Conservation (phyloP, 2,797 vertebrate genomes). For the Phrynocephalus vlangalii region DNA sequence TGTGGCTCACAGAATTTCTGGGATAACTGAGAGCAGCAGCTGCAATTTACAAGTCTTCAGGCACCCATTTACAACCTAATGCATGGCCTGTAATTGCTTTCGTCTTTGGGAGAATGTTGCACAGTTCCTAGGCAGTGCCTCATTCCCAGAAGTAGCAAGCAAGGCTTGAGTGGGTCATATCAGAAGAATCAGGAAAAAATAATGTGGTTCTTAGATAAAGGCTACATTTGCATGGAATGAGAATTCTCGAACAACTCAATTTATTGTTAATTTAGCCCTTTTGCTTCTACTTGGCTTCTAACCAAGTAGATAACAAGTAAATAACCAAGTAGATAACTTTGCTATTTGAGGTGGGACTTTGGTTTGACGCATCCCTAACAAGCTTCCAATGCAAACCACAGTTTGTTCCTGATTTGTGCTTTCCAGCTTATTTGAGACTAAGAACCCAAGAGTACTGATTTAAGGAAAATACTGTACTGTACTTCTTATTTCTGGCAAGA, state of each 20-base stretch:
- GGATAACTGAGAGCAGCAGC: constrained; percentile 33
- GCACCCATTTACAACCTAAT: constrained; percentile 1
- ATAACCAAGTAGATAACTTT: neutral
- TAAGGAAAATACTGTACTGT: neutral
- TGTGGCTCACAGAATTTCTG: neutral
- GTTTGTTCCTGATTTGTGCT: neutral
- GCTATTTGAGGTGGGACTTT: neutral
- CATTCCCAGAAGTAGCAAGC: neutral
- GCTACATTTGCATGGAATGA: neutral
- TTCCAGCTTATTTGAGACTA: neutral
- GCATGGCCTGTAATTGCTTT: constrained; percentile 18
- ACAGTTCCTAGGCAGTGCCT: neutral
- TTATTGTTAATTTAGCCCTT: neutral
- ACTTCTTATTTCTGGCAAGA: neutral
- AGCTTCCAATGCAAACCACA: neutral
- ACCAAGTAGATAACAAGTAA: neutral
- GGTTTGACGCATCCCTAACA: neutral
- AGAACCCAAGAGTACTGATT: neutral
- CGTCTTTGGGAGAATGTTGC: constrained; percentile 9
- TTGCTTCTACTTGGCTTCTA: neutral
- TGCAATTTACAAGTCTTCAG: constrained; percentile 33
- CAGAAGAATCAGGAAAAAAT: neutral
- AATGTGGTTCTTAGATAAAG: neutral
- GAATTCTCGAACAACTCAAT: neutral
- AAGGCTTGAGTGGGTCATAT: neutral